phyloP scores from a whole-genome alignment of 1,140 invertebrate genomes.

The Scaptodrosophila lebanonensis region DNA sequence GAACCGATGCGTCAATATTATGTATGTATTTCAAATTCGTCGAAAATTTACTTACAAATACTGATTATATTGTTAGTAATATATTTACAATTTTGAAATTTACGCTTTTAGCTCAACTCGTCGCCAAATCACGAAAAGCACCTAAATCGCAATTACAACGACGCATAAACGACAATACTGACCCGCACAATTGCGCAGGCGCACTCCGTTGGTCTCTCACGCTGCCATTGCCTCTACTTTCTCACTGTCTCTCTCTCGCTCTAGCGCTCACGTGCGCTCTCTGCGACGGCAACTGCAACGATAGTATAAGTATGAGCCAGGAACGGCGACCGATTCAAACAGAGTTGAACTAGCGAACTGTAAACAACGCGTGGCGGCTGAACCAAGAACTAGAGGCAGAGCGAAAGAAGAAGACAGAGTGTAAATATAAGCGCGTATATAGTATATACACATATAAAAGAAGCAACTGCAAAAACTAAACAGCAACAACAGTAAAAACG shows the following conservation, averaged over 20 bases:
- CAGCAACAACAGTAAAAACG: conserved; percentile 7
- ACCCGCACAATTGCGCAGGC: conserved; percentile 49
- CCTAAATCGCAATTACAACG: conserved; percentile 18
- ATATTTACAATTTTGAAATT: too few species aligned
- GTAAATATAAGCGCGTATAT: conserved; percentile 4
- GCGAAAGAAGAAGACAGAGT: conserved; percentile 8
- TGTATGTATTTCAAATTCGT: too few species aligned
- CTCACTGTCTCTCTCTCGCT: conserved; percentile 10
- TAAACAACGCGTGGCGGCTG: conserved; percentile 25
- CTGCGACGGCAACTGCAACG: too few species aligned
- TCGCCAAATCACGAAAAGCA: conserved; percentile 26
- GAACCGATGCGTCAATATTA: too few species aligned
- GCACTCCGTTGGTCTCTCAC: too few species aligned
- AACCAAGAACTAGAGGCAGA: conserved; percentile 10
- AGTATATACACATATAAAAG: conserved; percentile 8
- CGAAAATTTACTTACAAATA: too few species aligned
- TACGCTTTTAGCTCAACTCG: too few species aligned
- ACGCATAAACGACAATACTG: conserved; percentile 15
- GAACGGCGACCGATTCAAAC: conserved; percentile 15
- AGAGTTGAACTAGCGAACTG: conserved; percentile 34
- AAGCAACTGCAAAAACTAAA: conserved; percentile 21
- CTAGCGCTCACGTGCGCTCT: conserved; percentile 3
- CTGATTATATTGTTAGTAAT: too few species aligned
- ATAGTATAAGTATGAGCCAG: conserved; percentile 29
- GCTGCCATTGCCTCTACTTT: too few species aligned